These are phyloP conservation scores for Wasmannia auropunctata DNA, from an alignment of 1,140 invertebrate species.

Conservation along the genomic window DNA sequence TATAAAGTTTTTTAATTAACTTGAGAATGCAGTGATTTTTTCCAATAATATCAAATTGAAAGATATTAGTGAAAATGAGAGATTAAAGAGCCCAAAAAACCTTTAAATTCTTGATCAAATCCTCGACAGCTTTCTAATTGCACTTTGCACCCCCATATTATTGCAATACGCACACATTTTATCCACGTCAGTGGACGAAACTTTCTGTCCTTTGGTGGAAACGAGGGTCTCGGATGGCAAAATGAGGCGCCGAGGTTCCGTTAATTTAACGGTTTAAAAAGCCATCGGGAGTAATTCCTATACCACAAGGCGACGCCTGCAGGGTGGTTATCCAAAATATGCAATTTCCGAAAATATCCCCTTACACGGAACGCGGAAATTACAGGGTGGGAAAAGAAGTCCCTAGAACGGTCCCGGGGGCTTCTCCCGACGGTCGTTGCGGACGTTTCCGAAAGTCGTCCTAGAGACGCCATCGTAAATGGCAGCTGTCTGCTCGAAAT, in stretches of 20 bases:
- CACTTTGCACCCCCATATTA: slow-evolving; percentile 6
- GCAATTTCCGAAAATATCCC: slow-evolving; percentile 81
- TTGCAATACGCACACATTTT: not conserved
- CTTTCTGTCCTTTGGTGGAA: slow-evolving; percentile 34
- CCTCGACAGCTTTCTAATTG: slow-evolving; percentile 4
- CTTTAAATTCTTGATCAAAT: not conserved
- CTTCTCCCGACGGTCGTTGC: slow-evolving; percentile 31
- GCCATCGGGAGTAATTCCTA: slow-evolving; percentile 61
- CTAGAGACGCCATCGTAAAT: slow-evolving; percentile 71
- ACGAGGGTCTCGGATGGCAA: slow-evolving; percentile 4
- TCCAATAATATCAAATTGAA: not conserved
- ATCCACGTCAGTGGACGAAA: not conserved
- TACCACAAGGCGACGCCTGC: slow-evolving; percentile 61
- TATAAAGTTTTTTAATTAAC: not conserved
- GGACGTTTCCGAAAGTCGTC: slow-evolving; percentile 66
- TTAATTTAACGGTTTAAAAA: slow-evolving; percentile 72
- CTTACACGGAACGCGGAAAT: slow-evolving; percentile 79
- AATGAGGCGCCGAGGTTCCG: slow-evolving; percentile 22
- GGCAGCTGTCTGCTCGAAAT: slow-evolving; percentile 72
- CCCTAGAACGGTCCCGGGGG: slow-evolving; percentile 64
- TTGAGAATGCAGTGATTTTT: not conserved
- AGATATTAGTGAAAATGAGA: not conserved
- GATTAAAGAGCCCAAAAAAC: not conserved
- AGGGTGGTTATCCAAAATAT: slow-evolving; percentile 73
- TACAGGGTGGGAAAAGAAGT: slow-evolving; percentile 76